phyloP scores from a whole-genome alignment of 2,888 invertebrate genomes.

The Augiades crinisus region DNA sequence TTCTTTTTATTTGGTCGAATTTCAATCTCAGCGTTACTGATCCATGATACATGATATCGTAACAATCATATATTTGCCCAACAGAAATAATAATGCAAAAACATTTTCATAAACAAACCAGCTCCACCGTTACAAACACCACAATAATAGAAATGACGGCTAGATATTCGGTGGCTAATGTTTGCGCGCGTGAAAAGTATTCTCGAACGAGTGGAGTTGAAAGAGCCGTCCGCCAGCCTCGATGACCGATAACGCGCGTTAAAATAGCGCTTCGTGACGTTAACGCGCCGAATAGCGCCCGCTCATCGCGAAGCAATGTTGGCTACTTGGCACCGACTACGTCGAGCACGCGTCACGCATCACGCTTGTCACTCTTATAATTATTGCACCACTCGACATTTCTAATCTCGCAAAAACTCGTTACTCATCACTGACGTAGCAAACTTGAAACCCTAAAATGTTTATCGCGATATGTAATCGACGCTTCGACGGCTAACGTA shows the following conservation, averaged over 20 bases:
- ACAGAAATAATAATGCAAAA: not conserved
- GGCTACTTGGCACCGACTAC: conserved; percentile 43
- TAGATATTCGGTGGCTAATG: conserved; percentile 4
- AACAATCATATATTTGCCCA: not conserved
- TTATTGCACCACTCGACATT: conserved; percentile 62
- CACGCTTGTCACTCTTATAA: conserved; percentile 62
- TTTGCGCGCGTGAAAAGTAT: conserved; percentile 12
- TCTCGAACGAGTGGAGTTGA: conserved; percentile 18
- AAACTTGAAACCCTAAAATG: conserved; percentile 50
- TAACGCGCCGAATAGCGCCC: conserved; percentile 31
- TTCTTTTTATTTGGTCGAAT: not conserved
- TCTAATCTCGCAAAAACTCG: conserved; percentile 60
- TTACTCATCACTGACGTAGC: conserved; percentile 61
- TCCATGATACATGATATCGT: no score
- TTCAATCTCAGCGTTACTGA: no score
- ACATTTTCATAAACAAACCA: not conserved
- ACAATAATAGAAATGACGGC: conserved; percentile 7
- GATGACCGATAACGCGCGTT: conserved; percentile 53
- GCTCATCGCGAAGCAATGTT: conserved; percentile 26
- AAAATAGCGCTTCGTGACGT: conserved; percentile 54
- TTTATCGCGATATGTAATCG: conserved; percentile 63
- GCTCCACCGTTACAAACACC: not conserved
- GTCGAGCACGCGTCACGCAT: conserved; percentile 44
- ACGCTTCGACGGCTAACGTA: conserved; percentile 44
- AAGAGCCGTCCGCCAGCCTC: conserved; percentile 19